A percentile compares a stretch with the other conserved stretches of the same genome.
Evolutionary conservation across 2,888 invertebrate species (phyloP).

Genomic region (Aleiodes testaceus): DNA sequence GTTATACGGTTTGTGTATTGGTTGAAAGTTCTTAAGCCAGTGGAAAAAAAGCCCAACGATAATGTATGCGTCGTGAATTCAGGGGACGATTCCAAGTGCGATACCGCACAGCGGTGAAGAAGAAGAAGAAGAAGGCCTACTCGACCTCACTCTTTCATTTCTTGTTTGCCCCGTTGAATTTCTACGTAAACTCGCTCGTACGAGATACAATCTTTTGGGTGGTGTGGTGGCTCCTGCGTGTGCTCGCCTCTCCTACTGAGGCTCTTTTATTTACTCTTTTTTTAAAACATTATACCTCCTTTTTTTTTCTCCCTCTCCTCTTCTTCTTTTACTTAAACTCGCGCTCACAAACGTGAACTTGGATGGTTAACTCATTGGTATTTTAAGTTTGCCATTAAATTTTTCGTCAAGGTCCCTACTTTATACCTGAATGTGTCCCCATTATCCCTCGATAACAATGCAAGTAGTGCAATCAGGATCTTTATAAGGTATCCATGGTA

Average conservation of each 20-base stretch:
- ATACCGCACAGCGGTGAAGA: constrained; percentile 57
- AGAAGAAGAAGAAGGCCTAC: constrained; percentile 12
- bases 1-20: constrained; percentile 41
- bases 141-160: constrained; percentile 43
- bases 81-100: constrained; percentile 69
- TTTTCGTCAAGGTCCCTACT: constrained; percentile 21
- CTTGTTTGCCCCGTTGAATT: constrained; percentile 57
- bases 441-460: constrained; percentile 30
- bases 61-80: constrained; percentile 69
- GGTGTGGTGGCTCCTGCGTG: constrained; percentile 42
- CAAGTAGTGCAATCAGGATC: constrained; percentile 31
- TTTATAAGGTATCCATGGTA: constrained; percentile 17
- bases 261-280: not conserved
- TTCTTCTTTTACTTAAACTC: constrained; percentile 5
- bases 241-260: constrained; percentile 26
- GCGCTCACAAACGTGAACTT: constrained; percentile 36
- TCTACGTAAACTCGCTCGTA: constrained; percentile 68
- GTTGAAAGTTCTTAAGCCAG: not conserved
- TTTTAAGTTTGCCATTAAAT: constrained; percentile 25
- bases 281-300: constrained; percentile 1
- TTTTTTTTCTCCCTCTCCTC: not conserved
- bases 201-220: constrained; percentile 60
- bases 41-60: constrained; percentile 49
- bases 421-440: constrained; percentile 23
- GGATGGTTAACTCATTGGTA: constrained; percentile 41